Conservation (phyloP, 2,113 vertebrate species). For the Caretta caretta region DNA sequence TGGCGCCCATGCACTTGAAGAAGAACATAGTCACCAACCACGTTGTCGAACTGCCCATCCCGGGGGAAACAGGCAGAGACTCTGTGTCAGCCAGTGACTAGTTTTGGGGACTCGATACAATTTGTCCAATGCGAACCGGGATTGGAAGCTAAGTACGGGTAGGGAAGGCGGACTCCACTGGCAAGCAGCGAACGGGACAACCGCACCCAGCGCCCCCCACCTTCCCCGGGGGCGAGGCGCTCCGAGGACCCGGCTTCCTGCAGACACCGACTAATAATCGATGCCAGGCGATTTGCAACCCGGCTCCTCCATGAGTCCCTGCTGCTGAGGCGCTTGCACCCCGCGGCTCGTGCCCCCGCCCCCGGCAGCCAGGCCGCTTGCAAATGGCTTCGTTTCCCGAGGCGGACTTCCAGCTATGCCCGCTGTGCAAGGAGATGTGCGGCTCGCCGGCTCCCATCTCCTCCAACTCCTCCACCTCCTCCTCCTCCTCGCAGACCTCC, state of each 20-base stretch:
- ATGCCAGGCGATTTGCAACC: constrained; percentile 66
- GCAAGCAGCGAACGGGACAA: constrained; percentile 42
- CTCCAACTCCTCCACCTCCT: constrained; percentile 90
- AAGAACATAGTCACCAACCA: constrained; percentile 58
- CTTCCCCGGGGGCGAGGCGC: constrained; percentile 27
- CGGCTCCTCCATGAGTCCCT: constrained; percentile 66
- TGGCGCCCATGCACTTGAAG: constrained; percentile 65
- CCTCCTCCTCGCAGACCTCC: constrained; percentile 89
- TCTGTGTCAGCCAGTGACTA: constrained; percentile 60
- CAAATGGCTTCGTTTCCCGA: constrained; percentile 95
- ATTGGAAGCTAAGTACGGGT: constrained; percentile 59
- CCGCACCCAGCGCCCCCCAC: constrained; percentile 28
- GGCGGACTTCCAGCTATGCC: constrained; percentile 93
- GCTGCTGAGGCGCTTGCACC: constrained; percentile 42
- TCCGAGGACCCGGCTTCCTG: constrained; percentile 45
- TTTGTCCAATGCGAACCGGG: constrained; percentile 70
- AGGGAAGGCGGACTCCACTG: constrained; percentile 34
- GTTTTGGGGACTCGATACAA: constrained; percentile 57
- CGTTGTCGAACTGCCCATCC: constrained; percentile 61
- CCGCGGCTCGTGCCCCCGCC: background rate
- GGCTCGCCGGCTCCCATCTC: constrained; percentile 91
- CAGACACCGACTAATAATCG: constrained; percentile 42
- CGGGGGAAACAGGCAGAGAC: constrained; percentile 55
- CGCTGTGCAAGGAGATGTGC: constrained; percentile 93
- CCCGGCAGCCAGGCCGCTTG: constrained; percentile 21